Evolutionary conservation across 2,888 invertebrate species (phyloP).

Genomic region (Lasioglossum lativentre): DNA sequence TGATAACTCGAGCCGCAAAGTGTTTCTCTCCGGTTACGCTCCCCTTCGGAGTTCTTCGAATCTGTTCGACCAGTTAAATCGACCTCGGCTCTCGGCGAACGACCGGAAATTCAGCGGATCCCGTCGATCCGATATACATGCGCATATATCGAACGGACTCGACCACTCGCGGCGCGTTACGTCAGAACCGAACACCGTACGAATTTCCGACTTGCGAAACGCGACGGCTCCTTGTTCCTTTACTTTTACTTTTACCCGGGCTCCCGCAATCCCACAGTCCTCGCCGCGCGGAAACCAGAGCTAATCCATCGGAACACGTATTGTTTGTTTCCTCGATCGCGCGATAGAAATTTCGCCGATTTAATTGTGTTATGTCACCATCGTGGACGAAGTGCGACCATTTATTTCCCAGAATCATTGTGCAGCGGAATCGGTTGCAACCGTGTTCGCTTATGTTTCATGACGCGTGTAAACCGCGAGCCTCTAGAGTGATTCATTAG

Average conservation of each 20-base stretch:
- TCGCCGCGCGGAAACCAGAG: not conserved
- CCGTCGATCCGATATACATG: not conserved
- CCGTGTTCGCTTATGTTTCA: not conserved
- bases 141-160: not conserved
- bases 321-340: not conserved
- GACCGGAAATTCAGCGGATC: not conserved
- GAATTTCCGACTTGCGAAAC: slow-evolving; percentile 53
- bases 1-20: slow-evolving; percentile 15
- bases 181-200: slow-evolving; percentile 23
- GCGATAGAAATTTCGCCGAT: not conserved
- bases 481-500: not conserved
- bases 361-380: not conserved
- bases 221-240: slow-evolving; percentile 13
- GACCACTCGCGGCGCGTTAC: slow-evolving; percentile 9
- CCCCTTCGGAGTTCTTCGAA: not conserved
- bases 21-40: not conserved
- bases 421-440: not conserved
- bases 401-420: not conserved
- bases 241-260: slow-evolving; percentile 49
- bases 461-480: not conserved
- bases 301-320: slow-evolving; percentile 7
- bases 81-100: not conserved
- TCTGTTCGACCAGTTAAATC: not conserved
- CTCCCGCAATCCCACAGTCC: slow-evolving; percentile 40
- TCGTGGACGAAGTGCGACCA: not conserved